phyloP scores from a whole-genome alignment of 2,888 invertebrate species.

The Linnaemya vulpina region DNA sequence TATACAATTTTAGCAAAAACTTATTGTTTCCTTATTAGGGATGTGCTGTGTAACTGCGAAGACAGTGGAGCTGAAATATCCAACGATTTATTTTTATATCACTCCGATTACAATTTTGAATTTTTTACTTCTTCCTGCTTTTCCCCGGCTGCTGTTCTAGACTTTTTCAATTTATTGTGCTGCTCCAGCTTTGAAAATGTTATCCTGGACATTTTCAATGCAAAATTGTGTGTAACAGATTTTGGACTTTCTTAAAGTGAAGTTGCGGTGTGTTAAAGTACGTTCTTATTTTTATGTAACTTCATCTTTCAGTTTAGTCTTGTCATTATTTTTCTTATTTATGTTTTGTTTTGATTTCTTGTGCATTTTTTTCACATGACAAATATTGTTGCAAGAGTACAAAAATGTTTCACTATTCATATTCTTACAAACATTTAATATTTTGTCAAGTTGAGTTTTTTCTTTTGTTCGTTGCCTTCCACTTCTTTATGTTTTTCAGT shows the following conservation, averaged over 20 bases:
- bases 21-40: too few relatives aligned
- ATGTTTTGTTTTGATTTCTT: constrained; percentile 10
- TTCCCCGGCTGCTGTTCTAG: too few relatives aligned
- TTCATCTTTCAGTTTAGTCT: constrained; percentile 36
- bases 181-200: too few relatives aligned
- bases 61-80: too few relatives aligned
- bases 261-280: not conserved
- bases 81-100: too few relatives aligned
- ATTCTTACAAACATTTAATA: not conserved
- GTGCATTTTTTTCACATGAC: not conserved
- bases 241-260: not conserved
- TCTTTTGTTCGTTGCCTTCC: not conserved
- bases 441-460: not conserved
- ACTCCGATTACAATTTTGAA: too few relatives aligned
- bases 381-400: constrained; percentile 16
- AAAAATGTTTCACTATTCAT: constrained; percentile 10
- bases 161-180: too few relatives aligned
- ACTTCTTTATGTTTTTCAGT: constrained; percentile 30
- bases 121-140: too few relatives aligned
- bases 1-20: too few relatives aligned
- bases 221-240: not conserved
- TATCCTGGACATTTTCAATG: too few relatives aligned
- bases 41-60: too few relatives aligned
- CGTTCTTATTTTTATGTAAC: constrained; percentile 36
- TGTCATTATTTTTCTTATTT: constrained; percentile 42